phyloP scores from a whole-genome alignment of 92 coral and sea anemone genomes.

The Epizoanthus scotinus region DNA sequence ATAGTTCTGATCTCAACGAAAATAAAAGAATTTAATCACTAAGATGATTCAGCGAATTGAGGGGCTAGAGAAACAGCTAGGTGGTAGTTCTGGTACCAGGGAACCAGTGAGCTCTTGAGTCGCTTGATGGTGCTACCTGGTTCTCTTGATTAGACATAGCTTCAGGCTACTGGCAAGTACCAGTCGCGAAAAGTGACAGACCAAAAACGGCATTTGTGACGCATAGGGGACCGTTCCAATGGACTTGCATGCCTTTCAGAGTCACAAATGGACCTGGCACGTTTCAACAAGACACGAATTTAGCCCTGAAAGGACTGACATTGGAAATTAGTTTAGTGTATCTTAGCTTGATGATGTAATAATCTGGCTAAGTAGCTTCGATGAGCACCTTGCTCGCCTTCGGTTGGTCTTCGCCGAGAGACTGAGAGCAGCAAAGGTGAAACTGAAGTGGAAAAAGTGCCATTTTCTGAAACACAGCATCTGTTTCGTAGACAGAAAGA shows the following conservation, averaged over 20 bases:
- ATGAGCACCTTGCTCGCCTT: neutral
- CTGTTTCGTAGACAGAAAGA: constrained; percentile 35
- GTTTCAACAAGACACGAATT: neutral
- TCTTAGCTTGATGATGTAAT: neutral
- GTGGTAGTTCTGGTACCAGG: neutral
- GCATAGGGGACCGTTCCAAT: constrained; percentile 11
- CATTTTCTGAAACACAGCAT: constrained; percentile 6
- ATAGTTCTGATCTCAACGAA: constrained; percentile 23
- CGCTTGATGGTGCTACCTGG: neutral
- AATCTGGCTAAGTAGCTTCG: neutral
- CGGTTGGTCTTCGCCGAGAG: neutral
- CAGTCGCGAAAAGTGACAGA: neutral
- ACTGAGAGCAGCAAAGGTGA: constrained; percentile 9
- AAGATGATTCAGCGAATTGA: constrained; percentile 16
- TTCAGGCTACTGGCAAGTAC: constrained; percentile 40
- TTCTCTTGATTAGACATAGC: constrained; percentile 12
- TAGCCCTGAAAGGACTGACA: constrained; percentile 23
- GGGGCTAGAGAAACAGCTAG: constrained; percentile 19
- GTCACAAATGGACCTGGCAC: constrained; percentile 15
- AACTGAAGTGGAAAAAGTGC: constrained; percentile 11
- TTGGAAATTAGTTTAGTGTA: constrained; percentile 47
- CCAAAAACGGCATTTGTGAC: constrained; percentile 23
- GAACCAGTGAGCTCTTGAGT: neutral
- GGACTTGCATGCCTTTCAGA: constrained; percentile 12
- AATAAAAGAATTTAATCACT: constrained; percentile 29